A percentile compares a stretch with the other conserved stretches of the same genome.
These are phyloP conservation scores for Phthorimaea operculella DNA, from an alignment of 1,140 invertebrate genomes.

Conservation along the genomic window DNA sequence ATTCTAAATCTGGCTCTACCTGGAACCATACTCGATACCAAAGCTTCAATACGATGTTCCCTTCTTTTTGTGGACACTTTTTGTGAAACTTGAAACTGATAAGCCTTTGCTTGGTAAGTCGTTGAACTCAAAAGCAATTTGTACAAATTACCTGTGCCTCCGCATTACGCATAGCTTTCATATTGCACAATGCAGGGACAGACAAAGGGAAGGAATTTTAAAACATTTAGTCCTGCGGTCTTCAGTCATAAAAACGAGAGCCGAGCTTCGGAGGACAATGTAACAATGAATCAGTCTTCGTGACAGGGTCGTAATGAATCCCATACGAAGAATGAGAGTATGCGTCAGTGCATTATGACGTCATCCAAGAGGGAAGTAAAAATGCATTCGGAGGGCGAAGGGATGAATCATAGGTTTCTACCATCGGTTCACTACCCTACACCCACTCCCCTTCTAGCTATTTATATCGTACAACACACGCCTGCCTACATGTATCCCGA, in stretches of 20 bases:
- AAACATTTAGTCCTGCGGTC: conserved; percentile 10
- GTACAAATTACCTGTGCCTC: background rate
- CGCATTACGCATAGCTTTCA: background rate
- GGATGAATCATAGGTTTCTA: conserved; percentile 61
- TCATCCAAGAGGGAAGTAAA: conserved; percentile 47
- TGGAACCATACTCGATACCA: background rate
- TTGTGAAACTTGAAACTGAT: too few relatives aligned
- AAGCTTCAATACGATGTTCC: too few relatives aligned
- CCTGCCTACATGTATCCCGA: too few relatives aligned
- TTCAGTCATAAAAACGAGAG: conserved; percentile 31
- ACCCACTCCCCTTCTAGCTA: conserved; percentile 23
- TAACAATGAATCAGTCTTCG: conserved; percentile 48
- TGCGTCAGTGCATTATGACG: conserved; percentile 54
- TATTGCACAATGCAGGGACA: background rate
- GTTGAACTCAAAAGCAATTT: background rate
- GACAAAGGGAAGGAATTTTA: conserved; percentile 5
- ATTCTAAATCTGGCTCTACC: background rate
- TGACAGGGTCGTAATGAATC: conserved; percentile 47
- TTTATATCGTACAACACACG: conserved; percentile 28
- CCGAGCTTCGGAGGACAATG: conserved; percentile 28
- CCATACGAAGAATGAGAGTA: conserved; percentile 26
- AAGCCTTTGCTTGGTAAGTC: too few relatives aligned
- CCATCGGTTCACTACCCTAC: conserved; percentile 53
- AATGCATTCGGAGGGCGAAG: conserved; percentile 50
- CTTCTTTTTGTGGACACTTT: too few relatives aligned